Evolutionary conservation across 2,797 vertebrate genomes (phyloP).

Genomic region (Aldrovandia affinis): DNA sequence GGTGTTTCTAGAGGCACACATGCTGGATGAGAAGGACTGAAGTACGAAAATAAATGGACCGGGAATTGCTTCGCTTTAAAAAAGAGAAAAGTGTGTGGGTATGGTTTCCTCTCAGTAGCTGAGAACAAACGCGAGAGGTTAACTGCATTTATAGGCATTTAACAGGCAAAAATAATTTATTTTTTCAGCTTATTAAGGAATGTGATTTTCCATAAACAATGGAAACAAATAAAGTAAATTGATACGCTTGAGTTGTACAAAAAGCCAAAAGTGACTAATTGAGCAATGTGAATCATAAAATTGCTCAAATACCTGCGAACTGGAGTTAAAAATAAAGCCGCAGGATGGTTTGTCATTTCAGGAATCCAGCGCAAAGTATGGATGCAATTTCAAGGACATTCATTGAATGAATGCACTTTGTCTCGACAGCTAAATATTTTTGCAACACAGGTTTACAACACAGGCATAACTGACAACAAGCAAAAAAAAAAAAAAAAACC

Average conservation of each 20-base stretch:
- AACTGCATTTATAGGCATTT: constrained; percentile 36
- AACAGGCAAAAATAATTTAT: neutral
- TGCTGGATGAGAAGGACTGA: neutral
- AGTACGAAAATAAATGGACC: too few species aligned
- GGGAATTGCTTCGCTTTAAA: neutral
- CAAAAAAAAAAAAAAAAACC: too few species aligned
- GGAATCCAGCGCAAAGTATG: neutral
- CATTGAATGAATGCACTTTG: neutral
- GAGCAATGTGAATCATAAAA: neutral
- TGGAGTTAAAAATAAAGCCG: neutral
- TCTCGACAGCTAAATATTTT: neutral
- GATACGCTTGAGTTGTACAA: neutral
- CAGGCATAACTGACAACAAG: neutral
- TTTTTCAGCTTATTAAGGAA: neutral
- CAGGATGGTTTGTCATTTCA: neutral
- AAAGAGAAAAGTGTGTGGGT: constrained; percentile 20
- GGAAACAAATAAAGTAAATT: neutral
- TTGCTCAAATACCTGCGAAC: neutral
- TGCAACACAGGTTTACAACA: neutral
- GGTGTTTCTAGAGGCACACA: neutral
- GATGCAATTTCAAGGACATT: neutral
- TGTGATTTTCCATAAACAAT: neutral
- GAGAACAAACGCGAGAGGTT: constrained; percentile 29
- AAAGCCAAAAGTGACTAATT: neutral
- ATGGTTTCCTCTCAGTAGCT: neutral